Evolutionary conservation across 2,113 vertebrate species (phyloP), one percentile per base, ranked within the genome.

Genomic region (Ictalurus punctatus): DNA sequence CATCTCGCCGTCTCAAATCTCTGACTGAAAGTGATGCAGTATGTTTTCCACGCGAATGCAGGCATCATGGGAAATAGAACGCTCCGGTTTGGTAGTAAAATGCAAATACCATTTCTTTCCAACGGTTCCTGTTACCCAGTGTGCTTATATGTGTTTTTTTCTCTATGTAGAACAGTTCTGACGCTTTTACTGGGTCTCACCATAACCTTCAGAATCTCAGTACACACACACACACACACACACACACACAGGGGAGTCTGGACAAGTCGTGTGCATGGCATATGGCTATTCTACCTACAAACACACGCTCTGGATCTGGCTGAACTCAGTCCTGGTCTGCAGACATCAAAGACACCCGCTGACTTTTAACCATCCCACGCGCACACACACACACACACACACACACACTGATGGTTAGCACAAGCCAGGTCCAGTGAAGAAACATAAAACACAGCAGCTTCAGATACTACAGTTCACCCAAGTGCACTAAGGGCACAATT

Each of bases 181-280:
- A 12, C 10, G 71, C 74, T 78, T 48, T 78, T 48, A 23, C 23
- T 78, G 40, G 10, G 25, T 56, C 6, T 1, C 13, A 30, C 27
- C 12, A n/a, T 1, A n/a, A 54, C 25, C 44, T 17, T 58, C 16
- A 30, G 25, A 30, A 10, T 19, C 2, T 81, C 52, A 79, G 14
- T 59, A 86, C 88, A 84, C 88, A 56, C 82, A 86, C 10, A 3
- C 90, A 89, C 89, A 90, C 89, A 91, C 84, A 89, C 87, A 65
- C 71, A 73, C 86, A 86, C 78, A 79, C 69, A 58, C 67, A 86
- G 6, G 23, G 7, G 54, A 23, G 10, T 54, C 84, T 81, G 67
- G 74, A 80, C 61, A 54, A 69, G 59, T 71, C 19, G n/a, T 54
- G 79, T 56, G 48, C 82, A 25, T 40, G 37, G 65, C 54, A 81